These are phyloP conservation scores for Lycocerus yunnanus DNA, from an alignment of 2,888 invertebrate genomes.

Conservation along the genomic window DNA sequence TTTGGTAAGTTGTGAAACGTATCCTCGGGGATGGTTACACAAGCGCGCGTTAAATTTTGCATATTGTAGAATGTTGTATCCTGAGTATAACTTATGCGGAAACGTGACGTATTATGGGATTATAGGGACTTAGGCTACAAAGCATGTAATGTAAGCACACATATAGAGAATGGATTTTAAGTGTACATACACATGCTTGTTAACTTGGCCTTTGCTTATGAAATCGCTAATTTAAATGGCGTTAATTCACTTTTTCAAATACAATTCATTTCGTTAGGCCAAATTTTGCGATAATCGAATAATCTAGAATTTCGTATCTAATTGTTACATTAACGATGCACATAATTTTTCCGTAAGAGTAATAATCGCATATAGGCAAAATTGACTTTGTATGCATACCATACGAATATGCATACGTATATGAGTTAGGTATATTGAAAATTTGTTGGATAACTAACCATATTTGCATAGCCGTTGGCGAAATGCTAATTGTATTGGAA, in stretches of 20 bases:
- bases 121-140: slow-evolving; percentile 16
- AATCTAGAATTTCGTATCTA: not conserved
- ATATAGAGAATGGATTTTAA: slow-evolving; percentile 9
- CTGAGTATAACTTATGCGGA: slow-evolving; percentile 14
- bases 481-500: not conserved
- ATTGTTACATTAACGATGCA: not conserved
- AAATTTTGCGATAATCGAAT: not conserved
- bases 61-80: slow-evolving; percentile 12
- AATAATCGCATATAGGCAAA: not conserved
- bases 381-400: not conserved
- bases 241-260: not conserved
- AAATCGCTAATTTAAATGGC: not conserved
- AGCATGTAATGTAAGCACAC: slow-evolving; percentile 14
- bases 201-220: not conserved
- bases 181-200: not conserved
- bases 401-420: too few species aligned
- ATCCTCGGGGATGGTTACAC: slow-evolving; percentile 9
- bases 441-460: not conserved
- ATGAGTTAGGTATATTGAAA: not conserved
- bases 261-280: not conserved
- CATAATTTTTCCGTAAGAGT: not conserved
- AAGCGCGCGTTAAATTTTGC: slow-evolving; percentile 17
- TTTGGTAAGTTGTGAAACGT: slow-evolving; percentile 16
- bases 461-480: not conserved
- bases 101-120: slow-evolving; percentile 19